These are phyloP conservation scores for Cheilosia impressa DNA, from an alignment of 2,888 invertebrate species.

Conservation along the genomic window DNA sequence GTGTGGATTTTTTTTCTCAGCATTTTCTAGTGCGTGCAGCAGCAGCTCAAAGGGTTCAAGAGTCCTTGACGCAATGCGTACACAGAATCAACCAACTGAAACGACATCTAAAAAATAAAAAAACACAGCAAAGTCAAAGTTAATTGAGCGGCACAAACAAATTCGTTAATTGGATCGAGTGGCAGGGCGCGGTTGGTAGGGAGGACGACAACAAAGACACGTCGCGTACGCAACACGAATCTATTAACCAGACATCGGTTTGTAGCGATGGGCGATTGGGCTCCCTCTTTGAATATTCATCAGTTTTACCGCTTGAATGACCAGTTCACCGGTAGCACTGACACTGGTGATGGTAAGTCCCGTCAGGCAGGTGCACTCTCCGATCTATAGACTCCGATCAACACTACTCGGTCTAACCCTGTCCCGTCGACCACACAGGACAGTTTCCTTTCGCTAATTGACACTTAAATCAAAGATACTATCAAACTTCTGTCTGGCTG, in stretches of 20 bases:
- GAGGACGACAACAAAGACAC: slow-evolving; percentile 36
- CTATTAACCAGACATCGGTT: slow-evolving; percentile 62
- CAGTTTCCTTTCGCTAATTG: slow-evolving; percentile 74
- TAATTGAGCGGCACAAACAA: slow-evolving; percentile 75
- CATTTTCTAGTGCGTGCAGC: slow-evolving; percentile 42
- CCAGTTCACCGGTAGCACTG: slow-evolving; percentile 6
- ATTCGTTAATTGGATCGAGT: slow-evolving; percentile 71
- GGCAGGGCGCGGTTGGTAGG: slow-evolving; percentile 6
- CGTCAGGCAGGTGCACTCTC: slow-evolving; percentile 58
- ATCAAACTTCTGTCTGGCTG: slow-evolving; percentile 60
- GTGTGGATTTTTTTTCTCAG: slow-evolving; percentile 36
- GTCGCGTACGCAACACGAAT: slow-evolving; percentile 55
- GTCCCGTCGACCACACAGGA: slow-evolving; percentile 66
- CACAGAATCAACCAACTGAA: slow-evolving; percentile 45
- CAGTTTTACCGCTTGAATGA: slow-evolving; percentile 62
- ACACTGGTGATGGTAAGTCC: slow-evolving; percentile 22
- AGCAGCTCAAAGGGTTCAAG: slow-evolving; percentile 56
- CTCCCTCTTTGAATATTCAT: slow-evolving; percentile 68
- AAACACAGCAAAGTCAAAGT: slow-evolving; percentile 57
- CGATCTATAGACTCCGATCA: slow-evolving; percentile 50
- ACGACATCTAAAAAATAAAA: slow-evolving; percentile 43
- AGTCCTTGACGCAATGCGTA: slow-evolving; percentile 71
- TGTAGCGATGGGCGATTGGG: slow-evolving; percentile 23
- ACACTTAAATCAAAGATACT: slow-evolving; percentile 74
- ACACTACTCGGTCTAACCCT: slow-evolving; percentile 36